Evolutionary conservation across 2,113 vertebrate genomes (phyloP), one percentile per base, ranked within the genome.

Genomic region (Microtus pennsylvanicus): DNA sequence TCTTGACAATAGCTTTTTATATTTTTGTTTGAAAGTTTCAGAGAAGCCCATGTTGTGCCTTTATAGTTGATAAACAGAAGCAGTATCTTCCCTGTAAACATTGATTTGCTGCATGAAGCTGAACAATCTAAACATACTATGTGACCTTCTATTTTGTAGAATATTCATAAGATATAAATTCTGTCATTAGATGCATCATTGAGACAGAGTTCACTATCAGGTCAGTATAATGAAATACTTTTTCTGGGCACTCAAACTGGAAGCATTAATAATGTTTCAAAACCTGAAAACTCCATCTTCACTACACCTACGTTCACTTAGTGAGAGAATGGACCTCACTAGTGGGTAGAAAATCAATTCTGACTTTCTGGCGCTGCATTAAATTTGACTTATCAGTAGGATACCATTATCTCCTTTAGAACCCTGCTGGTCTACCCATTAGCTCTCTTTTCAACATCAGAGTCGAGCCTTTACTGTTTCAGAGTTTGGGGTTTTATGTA

Each of bases 261-360:
- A 12, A 94, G 13, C 33, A 45, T 90, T 94, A 94, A 87, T 76
- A 85, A 52, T 85, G 63, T 52, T 94, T 93, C 50, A 81, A 72
- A 93, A 96, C 85, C 42, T 90, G 85, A 90, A 65, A 21, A 70
- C 33, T 94, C 58, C 12, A 69, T 94, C 45, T 90, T 93, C 7
- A 90, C 83, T 95, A 42, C 81, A 52, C 72, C 92, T 95, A 85
- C 38, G 85, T 96, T 95, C 85, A 77, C 80, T 95, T 45, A 16
- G 30, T 52, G 22, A 88, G 82, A 92, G 30, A 96, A 85, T 38
- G 33, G n/a, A 94, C 93, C 38, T 55, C 52, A 92, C 19, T 63
- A 90, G 89, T 95, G 87, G 94, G 93, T 45, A 92, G 72, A 96
- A 96, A 97, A 96, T 98, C 97, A 97, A 97, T 97, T 85, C 74